Percentiles rank a stretch among this genome's conserved stretches.
phyloP scores from a whole-genome alignment of 1,140 invertebrate species.

The Plectrocnemia conspersa region DNA sequence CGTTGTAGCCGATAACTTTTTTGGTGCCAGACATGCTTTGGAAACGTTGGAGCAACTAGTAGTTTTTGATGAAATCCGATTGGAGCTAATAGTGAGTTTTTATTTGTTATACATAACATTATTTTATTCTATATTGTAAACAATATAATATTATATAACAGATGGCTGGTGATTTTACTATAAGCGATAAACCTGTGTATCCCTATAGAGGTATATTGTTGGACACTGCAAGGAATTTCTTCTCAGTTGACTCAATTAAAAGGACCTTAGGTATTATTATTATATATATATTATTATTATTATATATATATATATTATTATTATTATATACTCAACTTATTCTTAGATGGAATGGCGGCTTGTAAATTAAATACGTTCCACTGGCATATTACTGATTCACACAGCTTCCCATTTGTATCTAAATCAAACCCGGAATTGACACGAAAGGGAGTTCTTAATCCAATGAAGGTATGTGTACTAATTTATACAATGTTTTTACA shows the following conservation, averaged over 20 bases:
- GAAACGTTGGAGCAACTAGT: slow-evolving; percentile 75
- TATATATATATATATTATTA: slow-evolving; percentile 9
- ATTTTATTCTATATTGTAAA: neutral
- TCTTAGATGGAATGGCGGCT: slow-evolving; percentile 68
- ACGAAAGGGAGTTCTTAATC: slow-evolving; percentile 67
- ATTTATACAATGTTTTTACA: neutral
- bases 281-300: neutral
- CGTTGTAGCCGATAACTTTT: slow-evolving; percentile 62
- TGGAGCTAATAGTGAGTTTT: slow-evolving; percentile 49
- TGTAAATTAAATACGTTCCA: slow-evolving; percentile 83
- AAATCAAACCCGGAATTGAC: slow-evolving; percentile 63
- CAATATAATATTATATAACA: slow-evolving; percentile 35
- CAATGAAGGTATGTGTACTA: slow-evolving; percentile 51
- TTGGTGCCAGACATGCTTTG: slow-evolving; percentile 70
- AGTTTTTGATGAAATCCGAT: slow-evolving; percentile 61
- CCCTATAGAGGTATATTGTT: slow-evolving; percentile 71
- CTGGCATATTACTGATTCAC: slow-evolving; percentile 86
- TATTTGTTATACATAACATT: neutral
- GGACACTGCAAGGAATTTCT: slow-evolving; percentile 74
- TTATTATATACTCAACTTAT: slow-evolving; percentile 6
- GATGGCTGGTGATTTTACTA: slow-evolving; percentile 56
- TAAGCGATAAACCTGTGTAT: slow-evolving; percentile 67
- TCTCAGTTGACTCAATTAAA: slow-evolving; percentile 63
- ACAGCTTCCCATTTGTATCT: slow-evolving; percentile 77
- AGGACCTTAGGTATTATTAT: slow-evolving; percentile 56